Percentiles rank a stretch among this genome's conserved stretches.
These are phyloP conservation scores for Syngnathus acus DNA, from an alignment of 2,797 vertebrate genomes.

Conservation along the genomic window DNA sequence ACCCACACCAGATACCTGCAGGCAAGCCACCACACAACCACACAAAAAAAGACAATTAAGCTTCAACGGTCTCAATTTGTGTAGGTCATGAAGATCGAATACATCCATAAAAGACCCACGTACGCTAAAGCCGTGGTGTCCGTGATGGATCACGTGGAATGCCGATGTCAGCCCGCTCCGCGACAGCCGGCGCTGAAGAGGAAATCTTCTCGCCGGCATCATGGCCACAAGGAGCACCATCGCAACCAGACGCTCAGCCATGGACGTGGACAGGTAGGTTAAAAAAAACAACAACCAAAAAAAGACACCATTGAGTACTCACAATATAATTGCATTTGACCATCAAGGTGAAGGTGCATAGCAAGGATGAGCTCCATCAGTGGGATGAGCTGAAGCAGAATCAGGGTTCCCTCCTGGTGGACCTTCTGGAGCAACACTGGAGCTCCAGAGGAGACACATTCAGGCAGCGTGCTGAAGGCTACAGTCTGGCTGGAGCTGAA, in stretches of 20 bases:
- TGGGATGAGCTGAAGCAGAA: constrained; percentile 70
- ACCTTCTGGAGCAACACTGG: constrained; percentile 64
- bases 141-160: constrained; percentile 87
- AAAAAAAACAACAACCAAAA: no score
- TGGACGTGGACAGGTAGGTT: constrained; percentile 32
- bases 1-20: constrained; percentile 71
- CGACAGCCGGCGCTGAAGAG: constrained; percentile 41
- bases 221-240: constrained; percentile 38
- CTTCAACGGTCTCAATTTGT: constrained; percentile 1
- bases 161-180: constrained; percentile 77
- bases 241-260: constrained; percentile 53
- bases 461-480: constrained; percentile 39
- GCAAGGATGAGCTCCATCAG: constrained; percentile 71
- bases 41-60: background rate
- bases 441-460: constrained; percentile 58
- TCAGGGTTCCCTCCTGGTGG: constrained; percentile 63
- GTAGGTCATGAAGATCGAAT: constrained; percentile 91
- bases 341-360: constrained; percentile 50
- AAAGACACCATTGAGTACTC: background rate
- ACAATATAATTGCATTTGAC: background rate
- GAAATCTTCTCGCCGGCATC: constrained; percentile 56
- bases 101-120: constrained; percentile 74
- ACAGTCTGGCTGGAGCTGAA: constrained; percentile 38
- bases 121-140: constrained; percentile 83
- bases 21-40: constrained; percentile 47